Conservation (phyloP, 2,888 invertebrate species). For the Eupithecia centaureata region DNA sequence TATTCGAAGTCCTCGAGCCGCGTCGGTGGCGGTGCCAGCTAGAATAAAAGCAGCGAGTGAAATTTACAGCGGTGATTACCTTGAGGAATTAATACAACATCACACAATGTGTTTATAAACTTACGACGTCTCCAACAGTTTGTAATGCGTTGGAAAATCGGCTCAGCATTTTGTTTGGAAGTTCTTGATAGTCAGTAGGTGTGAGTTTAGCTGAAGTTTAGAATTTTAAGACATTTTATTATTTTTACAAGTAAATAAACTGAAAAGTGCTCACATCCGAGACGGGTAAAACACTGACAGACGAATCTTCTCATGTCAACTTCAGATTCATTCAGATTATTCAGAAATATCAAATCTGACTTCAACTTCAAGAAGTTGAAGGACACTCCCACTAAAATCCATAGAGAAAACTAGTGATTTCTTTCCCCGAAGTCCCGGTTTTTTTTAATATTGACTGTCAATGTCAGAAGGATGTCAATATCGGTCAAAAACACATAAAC, state of each 20-base stretch:
- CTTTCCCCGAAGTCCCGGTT: not conserved
- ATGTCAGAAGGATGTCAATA: not conserved
- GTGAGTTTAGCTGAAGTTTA: conserved; percentile 10
- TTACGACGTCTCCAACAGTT: conserved; percentile 83
- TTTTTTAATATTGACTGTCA: not conserved
- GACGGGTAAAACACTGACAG: not conserved
- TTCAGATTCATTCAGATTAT: too few species aligned
- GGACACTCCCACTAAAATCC: too few species aligned
- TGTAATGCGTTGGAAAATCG: conserved; percentile 83
- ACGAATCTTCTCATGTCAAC: too few species aligned
- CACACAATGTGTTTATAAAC: conserved; percentile 48
- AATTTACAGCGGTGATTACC: conserved; percentile 27
- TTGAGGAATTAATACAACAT: conserved; percentile 31
- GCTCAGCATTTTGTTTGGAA: conserved; percentile 71
- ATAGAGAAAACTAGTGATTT: not conserved
- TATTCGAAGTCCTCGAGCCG: conserved; percentile 89
- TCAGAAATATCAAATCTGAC: too few species aligned
- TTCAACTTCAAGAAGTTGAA: too few species aligned
- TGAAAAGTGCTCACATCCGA: too few species aligned
- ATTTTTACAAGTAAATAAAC: conserved; percentile 11
- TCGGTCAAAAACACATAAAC: not conserved
- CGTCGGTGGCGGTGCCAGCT: conserved; percentile 89
- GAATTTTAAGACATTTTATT: conserved; percentile 25
- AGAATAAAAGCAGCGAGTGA: conserved; percentile 46
- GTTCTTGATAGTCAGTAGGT: not conserved